phyloP scores from a whole-genome alignment of 1,140 invertebrate genomes.

The Phthorimaea operculella region DNA sequence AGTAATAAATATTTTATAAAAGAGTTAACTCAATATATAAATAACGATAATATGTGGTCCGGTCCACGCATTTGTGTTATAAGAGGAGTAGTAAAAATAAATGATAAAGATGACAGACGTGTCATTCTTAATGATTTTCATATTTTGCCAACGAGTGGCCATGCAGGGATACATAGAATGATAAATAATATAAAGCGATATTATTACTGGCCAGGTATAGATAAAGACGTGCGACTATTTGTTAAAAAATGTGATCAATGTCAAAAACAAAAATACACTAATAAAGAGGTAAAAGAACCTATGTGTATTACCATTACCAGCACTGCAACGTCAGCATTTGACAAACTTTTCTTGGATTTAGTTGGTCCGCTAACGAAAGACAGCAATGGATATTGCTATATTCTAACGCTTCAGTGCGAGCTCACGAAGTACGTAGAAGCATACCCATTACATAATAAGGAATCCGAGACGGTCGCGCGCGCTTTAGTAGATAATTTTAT shows the following conservation, averaged over 20 bases:
- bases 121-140: slow-evolving; percentile 3
- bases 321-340: background rate
- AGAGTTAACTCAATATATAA: background rate
- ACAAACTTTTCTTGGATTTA: background rate
- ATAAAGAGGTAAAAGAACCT: background rate
- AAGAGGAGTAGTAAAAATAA: background rate
- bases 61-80: background rate
- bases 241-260: background rate
- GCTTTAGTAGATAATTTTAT: slow-evolving; percentile 4
- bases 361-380: background rate
- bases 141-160: slow-evolving; percentile 1
- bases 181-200: background rate
- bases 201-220: background rate
- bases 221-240: background rate
- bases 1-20: background rate
- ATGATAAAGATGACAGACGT: background rate
- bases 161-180: background rate
- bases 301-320: slow-evolving; percentile 2
- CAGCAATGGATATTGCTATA: background rate
- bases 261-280: background rate
- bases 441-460: slow-evolving; percentile 5
- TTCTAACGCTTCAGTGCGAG: slow-evolving; percentile 1
- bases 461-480: background rate
- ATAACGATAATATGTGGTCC: background rate
- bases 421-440: background rate